These are phyloP conservation scores for Neoniphon sammara DNA, from an alignment of 2,797 vertebrate genomes.

Conservation along the genomic window DNA sequence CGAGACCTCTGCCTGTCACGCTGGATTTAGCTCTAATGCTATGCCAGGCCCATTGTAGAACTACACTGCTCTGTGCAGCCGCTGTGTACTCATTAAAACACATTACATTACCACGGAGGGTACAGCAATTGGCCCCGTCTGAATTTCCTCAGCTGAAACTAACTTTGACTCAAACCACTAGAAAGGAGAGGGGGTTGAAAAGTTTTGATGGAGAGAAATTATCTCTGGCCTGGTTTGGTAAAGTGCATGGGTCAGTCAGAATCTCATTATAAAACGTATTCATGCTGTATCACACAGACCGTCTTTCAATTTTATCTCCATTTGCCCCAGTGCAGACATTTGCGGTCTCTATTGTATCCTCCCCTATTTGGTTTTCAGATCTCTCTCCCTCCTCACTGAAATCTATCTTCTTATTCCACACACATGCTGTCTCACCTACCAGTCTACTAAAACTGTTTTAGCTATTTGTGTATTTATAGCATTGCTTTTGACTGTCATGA, in stretches of 20 bases:
- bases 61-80: slow-evolving; percentile 31
- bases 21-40: slow-evolving; percentile 71
- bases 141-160: slow-evolving; percentile 12
- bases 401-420: neutral
- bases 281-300: neutral
- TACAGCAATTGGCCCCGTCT: slow-evolving; percentile 26
- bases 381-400: neutral
- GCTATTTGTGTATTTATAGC: no score
- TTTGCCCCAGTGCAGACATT: neutral
- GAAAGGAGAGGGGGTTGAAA: neutral
- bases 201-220: slow-evolving; percentile 1
- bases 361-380: neutral
- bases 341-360: neutral
- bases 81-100: slow-evolving; percentile 35
- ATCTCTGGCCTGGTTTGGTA: slow-evolving; percentile 6
- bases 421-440: neutral
- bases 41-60: slow-evolving; percentile 40
- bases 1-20: slow-evolving; percentile 74
- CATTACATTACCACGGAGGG: slow-evolving; percentile 9
- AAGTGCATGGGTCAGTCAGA: slow-evolving; percentile 4
- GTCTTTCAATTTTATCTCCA: neutral
- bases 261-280: neutral
- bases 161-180: slow-evolving; percentile 12
- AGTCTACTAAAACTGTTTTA: neutral
- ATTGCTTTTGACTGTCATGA: neutral